Evolutionary conservation across 1,140 invertebrate species (phyloP), one percentile per base, ranked within the genome.

Genomic region (Procambarus clarkii): DNA sequence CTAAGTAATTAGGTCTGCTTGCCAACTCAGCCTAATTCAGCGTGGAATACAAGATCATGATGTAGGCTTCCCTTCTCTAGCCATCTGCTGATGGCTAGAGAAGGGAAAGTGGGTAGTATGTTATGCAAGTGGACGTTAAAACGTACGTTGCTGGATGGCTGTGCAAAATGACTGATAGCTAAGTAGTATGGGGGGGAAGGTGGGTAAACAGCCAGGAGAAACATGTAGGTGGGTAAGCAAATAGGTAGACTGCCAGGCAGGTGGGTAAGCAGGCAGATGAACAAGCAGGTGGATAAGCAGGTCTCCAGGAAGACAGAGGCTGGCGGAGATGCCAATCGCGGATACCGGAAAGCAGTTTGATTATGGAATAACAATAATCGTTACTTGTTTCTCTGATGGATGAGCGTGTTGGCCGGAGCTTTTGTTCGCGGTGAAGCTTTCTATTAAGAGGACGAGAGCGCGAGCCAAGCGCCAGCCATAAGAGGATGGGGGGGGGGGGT

Each of bases 351-450:
- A 50, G 46, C 50, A 7, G 50, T 71, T 18, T 76, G 13, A 89
- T 54, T 76, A 64, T 83, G 87, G 87, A 76, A 89, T 82, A 82
- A 48, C 64, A 83, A 46, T 81, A 88, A 74, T 76, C 18, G 58
- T 76, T 58, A 89, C 79, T 79, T 89, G 87, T 54, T 82, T 83
- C 15, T 88, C 13, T 88, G 78, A 88, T 71, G 24, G 78, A 82
- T 71, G 76, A 45, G 50, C n/a, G 50, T 45, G 45, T 71, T 44
- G 45, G 78, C 78, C 54, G 48, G 50, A 69, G 87, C 71, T 9
- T 77, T 87, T 58, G 54, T 87, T 44, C 24, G 77, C 64, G 48
- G 86, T 58, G 15, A 15, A 71, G 46, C 54, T 78, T 81, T 60
- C 3, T 7, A 81, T 81, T 81, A 60, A 0, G 46, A 15, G 50